Evolutionary conservation across 2,113 vertebrate species (phyloP).

Genomic region (Hyperopisus bebe): DNA sequence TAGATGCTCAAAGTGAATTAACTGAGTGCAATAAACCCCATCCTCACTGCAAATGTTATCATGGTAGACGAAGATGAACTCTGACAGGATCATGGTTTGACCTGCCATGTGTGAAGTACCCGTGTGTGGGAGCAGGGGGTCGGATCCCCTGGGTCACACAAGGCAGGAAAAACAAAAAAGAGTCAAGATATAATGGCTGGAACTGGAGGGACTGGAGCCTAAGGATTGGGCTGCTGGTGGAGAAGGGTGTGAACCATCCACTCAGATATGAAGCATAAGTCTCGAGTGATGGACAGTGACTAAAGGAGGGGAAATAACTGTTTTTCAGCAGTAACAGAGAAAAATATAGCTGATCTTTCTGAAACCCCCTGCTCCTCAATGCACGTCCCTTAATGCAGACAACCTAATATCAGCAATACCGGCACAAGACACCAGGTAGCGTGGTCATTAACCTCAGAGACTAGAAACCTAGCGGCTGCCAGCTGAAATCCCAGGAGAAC

Average conservation of each 20-base stretch:
- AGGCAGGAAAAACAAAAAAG: not conserved
- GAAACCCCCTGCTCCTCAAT: not conserved
- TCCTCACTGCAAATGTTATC: not conserved
- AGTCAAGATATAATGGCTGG: not conserved
- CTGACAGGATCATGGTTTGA: not conserved
- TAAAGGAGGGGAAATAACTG: not conserved
- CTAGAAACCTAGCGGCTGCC: not conserved
- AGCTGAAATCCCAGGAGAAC: not conserved
- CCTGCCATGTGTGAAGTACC: not conserved
- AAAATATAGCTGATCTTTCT: not conserved
- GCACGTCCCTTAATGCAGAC: not conserved
- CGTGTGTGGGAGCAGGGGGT: not conserved
- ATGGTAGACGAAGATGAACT: not conserved
- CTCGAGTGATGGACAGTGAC: not conserved
- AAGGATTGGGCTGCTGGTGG: not conserved
- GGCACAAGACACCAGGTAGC: not conserved
- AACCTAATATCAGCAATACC: not conserved
- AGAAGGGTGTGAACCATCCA: not conserved
- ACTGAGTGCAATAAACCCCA: not conserved
- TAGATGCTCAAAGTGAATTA: not conserved
- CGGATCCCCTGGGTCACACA: not conserved
- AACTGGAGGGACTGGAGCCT: not conserved
- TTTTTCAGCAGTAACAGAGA: not conserved
- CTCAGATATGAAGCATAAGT: not conserved
- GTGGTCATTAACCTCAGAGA: not conserved